Evolutionary conservation across 2,888 invertebrate species (phyloP), one percentile per base, ranked within the genome.

Genomic region (Drosophila austrosaltans): DNA sequence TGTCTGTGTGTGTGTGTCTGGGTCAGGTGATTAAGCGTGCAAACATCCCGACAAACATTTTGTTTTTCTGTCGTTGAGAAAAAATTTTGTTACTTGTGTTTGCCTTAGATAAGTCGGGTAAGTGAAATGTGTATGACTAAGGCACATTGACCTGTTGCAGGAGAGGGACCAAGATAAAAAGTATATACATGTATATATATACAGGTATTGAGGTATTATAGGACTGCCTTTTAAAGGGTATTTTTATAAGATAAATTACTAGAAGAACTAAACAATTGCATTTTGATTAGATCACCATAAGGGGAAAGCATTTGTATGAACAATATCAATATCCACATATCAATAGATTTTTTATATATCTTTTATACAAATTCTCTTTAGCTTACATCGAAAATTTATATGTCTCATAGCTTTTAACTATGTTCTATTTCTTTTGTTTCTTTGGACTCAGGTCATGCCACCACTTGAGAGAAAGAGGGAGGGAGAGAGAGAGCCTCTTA

Each of bases 41-140:
- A 71, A 75, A 79, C 82, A 78, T 73, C 78, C 78, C 78, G 71
- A 42, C 70, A 73, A 79, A 79, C 58, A 72, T 40, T 16, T 20
- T 32, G 53, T 30, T 30, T 30, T 8, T 30, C 30, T 54, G 40
- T 40, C 10, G 22, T 48, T 4, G 22, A 12, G 22, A 20, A 48
- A 48, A 44, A 7, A 44, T 20, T 8, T 48, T 57, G 39, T 32
- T 36, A 22, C 36, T 39, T n/a, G 10, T 57, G 57, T 57, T 57
- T 57, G 39, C 32, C 57, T 57, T 57, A 62, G 62, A 62, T 62
- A 62, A 62, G 62, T 25, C 28, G 32, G 32, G 16, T 20, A 20
- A 10, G 28, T 10, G 12, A 8, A 30, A n/a, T 54, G 28, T 54
- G 28, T 30, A 16, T 54, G 54, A 48, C 54, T 54, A 20, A 39